Evolutionary conservation across 1,140 invertebrate species (phyloP), one percentile per base, ranked within the genome.

Genomic region (Anastrepha ludens): DNA sequence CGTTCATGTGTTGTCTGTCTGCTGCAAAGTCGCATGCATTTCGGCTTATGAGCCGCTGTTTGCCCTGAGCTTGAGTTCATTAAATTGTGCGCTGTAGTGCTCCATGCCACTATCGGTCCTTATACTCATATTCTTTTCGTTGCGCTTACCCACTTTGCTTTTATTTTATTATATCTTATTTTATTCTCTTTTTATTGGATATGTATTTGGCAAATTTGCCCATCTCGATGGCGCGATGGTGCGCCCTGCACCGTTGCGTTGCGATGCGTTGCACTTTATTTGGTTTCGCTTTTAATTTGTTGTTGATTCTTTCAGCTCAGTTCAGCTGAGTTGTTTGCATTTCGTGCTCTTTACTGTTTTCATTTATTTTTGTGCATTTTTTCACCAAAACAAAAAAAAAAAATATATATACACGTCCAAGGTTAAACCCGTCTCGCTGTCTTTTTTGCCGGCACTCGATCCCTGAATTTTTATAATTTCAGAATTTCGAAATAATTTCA

Each of bases 251-350:
- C 39, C n/a, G 44, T n/a, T 41, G 5, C 9, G 74, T 3, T 47
- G 74, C 47, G n/a, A 55, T n/a, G 13, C 74, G 58, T 86, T 60
- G 55, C 85, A 62, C 85, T 86, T 86, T 86, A 81, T 86, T 86
- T 86, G 85, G 85, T 62, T 86, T 86, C 85, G 85, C 85, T 86
- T 86, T 86, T 86, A 86, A 62, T 86, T 86, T 86, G 85, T 86
- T 60, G 85, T 86, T 86, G 85, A 60, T 62, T 86, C 62, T 62
- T 86, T 59, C 59, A 60, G 59, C 85, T 86, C 58, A 86, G 85
- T 86, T 86, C 85, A 86, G 85, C 59, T 86, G 59, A 62, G 85
- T 86, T 86, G 55, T 55, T 60, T 59, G 55, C 59, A 60, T 62
- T 59, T 44, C 58, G 15, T 59, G 85, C 20, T 86, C 58, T 20